Evolutionary conservation across 2,797 vertebrate genomes (phyloP), one percentile per base, ranked within the genome.

Genomic region (Protosalanx chinensis): DNA sequence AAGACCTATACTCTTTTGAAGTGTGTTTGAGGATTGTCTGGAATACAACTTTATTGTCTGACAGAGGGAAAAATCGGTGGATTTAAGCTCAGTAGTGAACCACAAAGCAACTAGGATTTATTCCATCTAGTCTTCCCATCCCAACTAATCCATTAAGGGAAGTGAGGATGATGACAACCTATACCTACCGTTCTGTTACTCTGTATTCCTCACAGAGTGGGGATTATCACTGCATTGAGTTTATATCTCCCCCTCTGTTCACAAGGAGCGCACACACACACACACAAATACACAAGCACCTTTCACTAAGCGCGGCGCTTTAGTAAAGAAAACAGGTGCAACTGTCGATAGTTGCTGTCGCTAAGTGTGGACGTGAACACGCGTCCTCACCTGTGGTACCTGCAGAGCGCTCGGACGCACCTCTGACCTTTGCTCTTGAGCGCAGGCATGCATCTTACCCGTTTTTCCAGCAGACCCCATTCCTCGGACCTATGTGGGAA

Each of bases 401-500:
- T 67, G 20, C 32, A 13, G 23, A 27, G 23, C 37, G 37, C 37
- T 2, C 37, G 23, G 23, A 12, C 37, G 6, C 37, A 12, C 37
- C 37, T 41, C 23, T 27, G 23, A 23, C 41, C 23, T 27, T 27
- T 10, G 6, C 37, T 7, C 37, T 12, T 10, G 37, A 67, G 41
- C 15, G 51, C 41, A 27, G 41, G 62, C 57, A 49, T 57, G 46
- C 46, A 46, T 16, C 18, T 57, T 29, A 72, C 12, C 69, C 49
- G 18, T 76, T 81, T 81, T 77, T 53, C 18, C 73, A 72, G 75
- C 49, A 75, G 72, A 62, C 68, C 30, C 71, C 70, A 73, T 73
- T 62, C 63, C 73, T 76, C 53, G 33, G 58, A 76, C 71, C 70
- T 51, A 82, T 79, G 81, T 49, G 76, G 75, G 41, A 68, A 67